Conservation (phyloP, 2,797 vertebrate species). For the Graptemys geographica region DNA sequence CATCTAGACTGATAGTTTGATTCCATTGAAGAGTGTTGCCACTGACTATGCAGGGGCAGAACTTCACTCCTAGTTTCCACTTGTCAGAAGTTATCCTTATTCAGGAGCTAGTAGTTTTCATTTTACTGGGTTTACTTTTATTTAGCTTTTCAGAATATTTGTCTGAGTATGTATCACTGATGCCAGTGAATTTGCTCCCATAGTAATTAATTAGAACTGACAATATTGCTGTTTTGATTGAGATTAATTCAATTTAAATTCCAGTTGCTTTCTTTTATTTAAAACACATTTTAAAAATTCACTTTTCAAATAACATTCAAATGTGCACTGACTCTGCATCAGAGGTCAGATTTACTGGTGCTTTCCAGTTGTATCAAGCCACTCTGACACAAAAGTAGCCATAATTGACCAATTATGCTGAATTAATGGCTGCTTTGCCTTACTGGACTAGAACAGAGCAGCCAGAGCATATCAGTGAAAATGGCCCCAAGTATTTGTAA, state of each 20-base stretch:
- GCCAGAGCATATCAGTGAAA: neutral
- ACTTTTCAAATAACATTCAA: neutral
- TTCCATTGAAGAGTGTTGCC: neutral
- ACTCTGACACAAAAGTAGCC: conserved; percentile 12
- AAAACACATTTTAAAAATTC: neutral
- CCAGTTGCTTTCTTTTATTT: neutral
- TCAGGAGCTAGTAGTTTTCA: neutral
- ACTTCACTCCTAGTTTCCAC: neutral
- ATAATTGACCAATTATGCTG: conserved; percentile 35
- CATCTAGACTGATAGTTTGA: neutral
- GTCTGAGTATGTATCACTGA: neutral
- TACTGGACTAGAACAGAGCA: conserved; percentile 7
- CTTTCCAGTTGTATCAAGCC: neutral
- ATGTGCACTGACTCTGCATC: neutral
- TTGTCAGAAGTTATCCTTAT: neutral
- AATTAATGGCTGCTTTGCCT: conserved; percentile 57
- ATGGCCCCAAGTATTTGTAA: neutral
- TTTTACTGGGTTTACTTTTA: neutral
- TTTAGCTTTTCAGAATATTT: neutral
- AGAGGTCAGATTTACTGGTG: neutral
- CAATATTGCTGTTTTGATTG: neutral
- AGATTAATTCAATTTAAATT: neutral
- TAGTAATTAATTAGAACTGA: neutral
- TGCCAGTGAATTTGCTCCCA: neutral
- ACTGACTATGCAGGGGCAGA: neutral